These are phyloP conservation scores for Strigamia crassipes DNA, from an alignment of 2,888 invertebrate genomes.

Conservation along the genomic window DNA sequence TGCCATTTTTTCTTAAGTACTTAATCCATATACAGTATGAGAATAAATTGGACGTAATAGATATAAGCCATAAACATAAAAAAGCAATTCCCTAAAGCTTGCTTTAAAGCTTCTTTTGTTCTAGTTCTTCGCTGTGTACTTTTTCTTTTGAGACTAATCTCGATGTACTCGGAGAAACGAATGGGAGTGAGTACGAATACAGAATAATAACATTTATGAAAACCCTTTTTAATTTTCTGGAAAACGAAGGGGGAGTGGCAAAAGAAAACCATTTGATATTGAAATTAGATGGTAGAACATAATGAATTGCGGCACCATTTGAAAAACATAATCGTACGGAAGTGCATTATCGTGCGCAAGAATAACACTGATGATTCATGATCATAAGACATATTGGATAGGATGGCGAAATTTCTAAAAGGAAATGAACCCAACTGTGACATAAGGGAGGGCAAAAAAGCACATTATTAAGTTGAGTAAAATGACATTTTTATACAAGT, in stretches of 20 bases:
- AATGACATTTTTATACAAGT: conserved; percentile 42
- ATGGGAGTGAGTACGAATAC: conserved; percentile 1
- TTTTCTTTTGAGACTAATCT: conserved; percentile 12
- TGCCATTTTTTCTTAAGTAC: not conserved
- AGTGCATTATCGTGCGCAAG: conserved; percentile 34
- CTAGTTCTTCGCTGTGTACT: not conserved
- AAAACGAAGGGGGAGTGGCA: not conserved
- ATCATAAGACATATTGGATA: conserved; percentile 33
- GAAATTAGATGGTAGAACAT: conserved; percentile 28
- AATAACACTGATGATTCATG: conserved; percentile 36
- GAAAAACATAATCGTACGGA: conserved; percentile 36
- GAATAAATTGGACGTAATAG: conserved; percentile 20
- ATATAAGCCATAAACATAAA: conserved; percentile 27
- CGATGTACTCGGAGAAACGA: conserved; percentile 6
- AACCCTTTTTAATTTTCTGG: conserved; percentile 12
- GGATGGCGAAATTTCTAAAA: conserved; percentile 35
- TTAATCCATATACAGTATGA: not conserved
- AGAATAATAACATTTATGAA: conserved; percentile 31
- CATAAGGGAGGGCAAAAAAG: conserved; percentile 13
- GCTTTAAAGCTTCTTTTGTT: conserved; percentile 24
- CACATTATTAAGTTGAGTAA: conserved; percentile 32
- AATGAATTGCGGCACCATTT: conserved; percentile 37
- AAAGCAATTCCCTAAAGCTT: conserved; percentile 24
- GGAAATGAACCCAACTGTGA: conserved; percentile 42
- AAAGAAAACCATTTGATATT: conserved; percentile 32